Percentiles rank a stretch among this genome's conserved stretches.
Conservation (phyloP, 2,797 vertebrate species). For the Gouania willdenowi region DNA sequence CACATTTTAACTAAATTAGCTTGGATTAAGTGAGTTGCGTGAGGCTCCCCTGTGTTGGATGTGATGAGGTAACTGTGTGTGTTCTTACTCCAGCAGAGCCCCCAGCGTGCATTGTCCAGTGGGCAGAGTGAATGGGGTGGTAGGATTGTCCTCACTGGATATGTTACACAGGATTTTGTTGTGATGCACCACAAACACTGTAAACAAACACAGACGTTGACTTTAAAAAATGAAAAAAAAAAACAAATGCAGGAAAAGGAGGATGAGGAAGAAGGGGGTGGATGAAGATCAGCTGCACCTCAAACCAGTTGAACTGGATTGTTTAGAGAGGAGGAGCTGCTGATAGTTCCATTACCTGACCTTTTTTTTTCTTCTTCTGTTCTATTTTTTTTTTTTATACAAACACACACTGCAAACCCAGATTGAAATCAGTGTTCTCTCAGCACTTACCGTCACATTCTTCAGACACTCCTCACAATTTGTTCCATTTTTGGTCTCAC, state of each 20-base stretch:
- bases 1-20: too few relatives aligned
- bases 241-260: background rate
- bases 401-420: background rate
- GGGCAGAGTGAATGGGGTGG: conserved; percentile 80
- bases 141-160: conserved; percentile 83
- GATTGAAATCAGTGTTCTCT: background rate
- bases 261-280: background rate
- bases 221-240: background rate
- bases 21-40: too few relatives aligned
- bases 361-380: background rate
- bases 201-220: background rate
- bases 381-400: background rate
- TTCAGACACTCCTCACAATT: conserved; percentile 86
- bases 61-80: background rate
- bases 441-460: conserved; percentile 82
- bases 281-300: conserved; percentile 28
- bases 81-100: conserved; percentile 90
- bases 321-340: conserved; percentile 12
- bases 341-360: conserved; percentile 2
- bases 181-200: conserved; percentile 93
- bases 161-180: conserved; percentile 79
- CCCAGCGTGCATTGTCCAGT: conserved; percentile 88
- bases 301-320: conserved; percentile 69
- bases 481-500: conserved; percentile 72
- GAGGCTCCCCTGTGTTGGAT: background rate